Evolutionary conservation across 2,797 vertebrate species (phyloP).

Genomic region (Eleutherodactylus coqui): DNA sequence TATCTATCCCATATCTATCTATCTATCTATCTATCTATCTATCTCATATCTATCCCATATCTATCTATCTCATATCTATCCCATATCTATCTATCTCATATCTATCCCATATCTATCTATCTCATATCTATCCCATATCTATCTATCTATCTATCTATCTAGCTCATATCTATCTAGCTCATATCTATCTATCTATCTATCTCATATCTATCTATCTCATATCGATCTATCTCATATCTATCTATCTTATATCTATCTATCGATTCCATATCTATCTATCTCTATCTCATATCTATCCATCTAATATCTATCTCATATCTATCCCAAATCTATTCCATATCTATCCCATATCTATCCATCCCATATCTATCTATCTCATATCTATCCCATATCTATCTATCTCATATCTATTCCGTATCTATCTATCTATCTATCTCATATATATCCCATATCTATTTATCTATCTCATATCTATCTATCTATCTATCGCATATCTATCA

Average conservation of each 20-base stretch:
- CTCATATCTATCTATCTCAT: not conserved
- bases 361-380: not conserved
- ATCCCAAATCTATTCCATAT: too few species aligned
- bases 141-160: conserved; percentile 1
- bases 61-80: conserved; percentile 1
- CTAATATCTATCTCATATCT: not conserved
- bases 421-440: not conserved
- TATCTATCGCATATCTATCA: too few species aligned
- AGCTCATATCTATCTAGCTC: too few species aligned
- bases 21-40: conserved; percentile 2
- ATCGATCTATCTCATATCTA: too few species aligned
- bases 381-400: too few species aligned
- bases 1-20: not conserved
- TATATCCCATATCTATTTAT: not conserved
- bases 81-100: not conserved
- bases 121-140: not conserved
- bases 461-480: too few species aligned
- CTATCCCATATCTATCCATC: too few species aligned
- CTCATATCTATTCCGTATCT: too few species aligned
- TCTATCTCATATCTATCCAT: too few species aligned
- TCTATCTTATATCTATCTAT: too few species aligned
- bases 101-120: conserved; percentile 7
- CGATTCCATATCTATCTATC: too few species aligned
- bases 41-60: not conserved
- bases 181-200: conserved; percentile 8